These are phyloP conservation scores for Ceratina australensis DNA, from an alignment of 1,140 invertebrate genomes.

Conservation along the genomic window DNA sequence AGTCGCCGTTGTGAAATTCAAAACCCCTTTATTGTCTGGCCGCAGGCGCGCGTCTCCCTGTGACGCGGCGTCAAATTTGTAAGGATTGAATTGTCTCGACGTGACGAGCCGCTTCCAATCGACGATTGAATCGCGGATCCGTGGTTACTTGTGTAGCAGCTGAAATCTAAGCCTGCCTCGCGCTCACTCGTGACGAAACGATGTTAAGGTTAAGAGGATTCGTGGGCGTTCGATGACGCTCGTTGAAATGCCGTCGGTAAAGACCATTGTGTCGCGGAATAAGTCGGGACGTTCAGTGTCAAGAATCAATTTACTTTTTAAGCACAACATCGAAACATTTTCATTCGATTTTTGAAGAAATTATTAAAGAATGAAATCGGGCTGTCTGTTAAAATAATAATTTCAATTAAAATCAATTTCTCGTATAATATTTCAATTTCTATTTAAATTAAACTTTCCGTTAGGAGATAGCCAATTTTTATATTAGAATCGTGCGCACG, in stretches of 20 bases:
- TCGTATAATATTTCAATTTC: not conserved
- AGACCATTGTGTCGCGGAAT: no score
- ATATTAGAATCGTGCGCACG: not conserved
- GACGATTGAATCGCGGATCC: not conserved
- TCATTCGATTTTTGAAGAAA: not conserved
- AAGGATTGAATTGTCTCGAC: not conserved
- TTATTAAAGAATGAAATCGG: no score
- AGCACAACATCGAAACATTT: not conserved
- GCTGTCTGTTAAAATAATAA: no score
- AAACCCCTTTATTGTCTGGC: slow-evolving; percentile 15
- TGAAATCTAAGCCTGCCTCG: not conserved
- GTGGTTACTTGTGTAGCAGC: not conserved
- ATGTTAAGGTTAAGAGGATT: slow-evolving; percentile 27
- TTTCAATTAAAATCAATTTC: no score
- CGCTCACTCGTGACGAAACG: slow-evolving; percentile 3
- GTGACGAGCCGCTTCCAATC: not conserved
- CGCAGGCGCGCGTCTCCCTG: not conserved
- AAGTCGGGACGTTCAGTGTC: not conserved
- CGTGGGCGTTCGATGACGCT: not conserved
- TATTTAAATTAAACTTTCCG: no score
- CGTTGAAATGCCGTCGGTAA: not conserved
- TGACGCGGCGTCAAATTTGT: slow-evolving; percentile 1
- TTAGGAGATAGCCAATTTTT: slow-evolving; percentile 1
- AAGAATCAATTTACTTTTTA: no score
- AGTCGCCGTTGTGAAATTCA: slow-evolving; percentile 1